Base-by-base conservation (phyloP, 2,797 vertebrate genomes). In the Staurois parvus region DNA sequence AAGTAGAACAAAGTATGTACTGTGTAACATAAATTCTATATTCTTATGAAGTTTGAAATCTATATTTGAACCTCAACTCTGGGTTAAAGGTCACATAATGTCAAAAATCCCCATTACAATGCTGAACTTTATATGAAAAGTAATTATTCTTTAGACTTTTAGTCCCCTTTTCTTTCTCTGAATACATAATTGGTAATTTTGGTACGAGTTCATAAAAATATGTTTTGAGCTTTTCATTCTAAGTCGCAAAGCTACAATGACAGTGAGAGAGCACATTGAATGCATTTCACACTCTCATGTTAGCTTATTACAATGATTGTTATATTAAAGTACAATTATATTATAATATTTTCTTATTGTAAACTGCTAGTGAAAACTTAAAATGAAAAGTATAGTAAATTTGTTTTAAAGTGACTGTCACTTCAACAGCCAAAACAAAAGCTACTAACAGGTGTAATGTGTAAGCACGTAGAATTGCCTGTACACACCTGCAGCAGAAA, bases 1-100 rank as follows among this genome's bases (percentile, higher is more conserved):
- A 78, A 79, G 64, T 79, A 70, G 67, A 52, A 80, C 78, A 70
- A 79, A 79, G 64, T 45, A 68, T 66, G 76, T 28, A 40, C 76
- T 77, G 32, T 77, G 34, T 77, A 77, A 66, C 76, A 64, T 28
- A 37, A 78, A 59, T 30, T 79, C 45, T 62, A 79, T 30, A 68
- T 68, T 79, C 67, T 28, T 79, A 40, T 79, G 64, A 79, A 79
- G 64, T 17, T 28, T 48, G 37, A 48, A 30, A 72, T 70, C 78
- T 80, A 80, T 80, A 72, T 80, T 80, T 70, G 42, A 59, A 62
- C 52, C 34, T 72, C n/a, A 81, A n/a, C 52, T 81, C 4, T 13
- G 15, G 69, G 79, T 73, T 59, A 81, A 81, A 64, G 69, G 32
- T 73, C 69, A 37, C 24, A 56, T 15, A 66, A 70, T 67, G 30